Base-by-base conservation (phyloP, 2,113 vertebrate genomes). In the Emydura subglobosa region DNA sequence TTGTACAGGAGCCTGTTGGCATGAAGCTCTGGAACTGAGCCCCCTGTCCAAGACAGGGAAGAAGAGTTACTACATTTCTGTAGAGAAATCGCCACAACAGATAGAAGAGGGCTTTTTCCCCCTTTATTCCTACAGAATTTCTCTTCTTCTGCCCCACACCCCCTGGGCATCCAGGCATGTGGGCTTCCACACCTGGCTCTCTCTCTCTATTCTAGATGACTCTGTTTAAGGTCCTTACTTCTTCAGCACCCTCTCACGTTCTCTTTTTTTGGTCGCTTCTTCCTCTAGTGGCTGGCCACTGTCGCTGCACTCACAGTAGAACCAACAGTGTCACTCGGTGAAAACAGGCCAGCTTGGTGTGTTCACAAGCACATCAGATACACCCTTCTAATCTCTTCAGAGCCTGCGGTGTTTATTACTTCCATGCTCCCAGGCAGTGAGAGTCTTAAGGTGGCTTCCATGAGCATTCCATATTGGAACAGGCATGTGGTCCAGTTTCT, bases 81-180 rank as follows among this genome's bases (percentile, higher is more conserved):
- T 68, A 90, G 82, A 59, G 57, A 92, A 97, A 24, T 31, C 82
- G 65, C 49, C 85, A 84, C 59, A 92, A 85, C 85, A 88, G 78
- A 57, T 79, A 39, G 22, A 85, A 39, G 50, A 91, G 21, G 34
- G 31, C 1, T 1, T 72, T 83, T n/a, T 5, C 4, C 21, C 1
- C 0, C 34, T 95, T 96, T 85, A 6, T 92, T 94, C 82, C 84
- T 42, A 42, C 57, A 0, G 0, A 86, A 1, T 2, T 2, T 85
- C 55, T 94, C 85, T 91, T 21, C 19, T 92, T 53, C 14, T 91
- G 25, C 6, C 79, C 93, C 1, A 2, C 95, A 21, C n/a, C 90
- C 19, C 2, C 4, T 88, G 81, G 19, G 14, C 1, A 2, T 83
- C 85, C 0, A 1, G 1, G 92, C 89, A 31, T 2, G 0, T 61